A percentile compares a stretch with the other conserved stretches of the same genome.
These are phyloP conservation scores for Troides oblongomaculatus DNA, from an alignment of 2,888 invertebrate genomes.

Conservation along the genomic window DNA sequence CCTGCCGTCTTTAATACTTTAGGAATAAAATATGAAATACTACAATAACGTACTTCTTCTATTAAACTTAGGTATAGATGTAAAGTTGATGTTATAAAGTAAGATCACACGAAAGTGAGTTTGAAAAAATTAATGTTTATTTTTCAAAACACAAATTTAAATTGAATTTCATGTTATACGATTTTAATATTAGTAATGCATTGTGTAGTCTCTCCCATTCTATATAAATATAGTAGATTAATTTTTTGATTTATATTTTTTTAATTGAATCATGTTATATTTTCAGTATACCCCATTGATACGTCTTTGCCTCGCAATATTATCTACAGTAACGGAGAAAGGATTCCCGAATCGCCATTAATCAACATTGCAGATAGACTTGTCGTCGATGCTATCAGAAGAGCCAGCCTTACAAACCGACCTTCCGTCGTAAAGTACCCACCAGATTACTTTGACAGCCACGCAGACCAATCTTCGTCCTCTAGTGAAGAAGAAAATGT, in stretches of 20 bases:
- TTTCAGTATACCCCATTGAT: constrained; percentile 57
- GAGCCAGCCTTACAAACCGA: constrained; percentile 65
- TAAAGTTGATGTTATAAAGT: no score
- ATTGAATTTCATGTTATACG: no score
- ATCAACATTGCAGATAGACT: constrained; percentile 60
- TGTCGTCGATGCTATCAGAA: constrained; percentile 64
- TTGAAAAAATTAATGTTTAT: no score
- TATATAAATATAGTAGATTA: no score
- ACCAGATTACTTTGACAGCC: constrained; percentile 61
- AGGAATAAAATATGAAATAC: no score
- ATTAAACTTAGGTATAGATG: no score
- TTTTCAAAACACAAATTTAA: no score
- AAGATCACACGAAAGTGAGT: no score
- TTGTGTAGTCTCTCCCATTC: background rate
- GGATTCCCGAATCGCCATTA: constrained; percentile 51
- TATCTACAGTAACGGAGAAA: constrained; percentile 47
- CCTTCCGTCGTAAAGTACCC: constrained; percentile 68
- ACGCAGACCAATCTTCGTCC: constrained; percentile 59
- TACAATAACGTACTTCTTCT: no score
- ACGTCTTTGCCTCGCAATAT: constrained; percentile 52
- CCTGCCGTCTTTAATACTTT: no score
- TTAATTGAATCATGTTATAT: constrained; percentile 1
- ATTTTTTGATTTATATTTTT: background rate
- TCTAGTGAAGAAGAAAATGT: constrained; percentile 61
- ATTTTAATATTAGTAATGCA: no score